These are phyloP conservation scores for Marronus borbonicus DNA, from an alignment of 2,888 invertebrate species.

Conservation along the genomic window DNA sequence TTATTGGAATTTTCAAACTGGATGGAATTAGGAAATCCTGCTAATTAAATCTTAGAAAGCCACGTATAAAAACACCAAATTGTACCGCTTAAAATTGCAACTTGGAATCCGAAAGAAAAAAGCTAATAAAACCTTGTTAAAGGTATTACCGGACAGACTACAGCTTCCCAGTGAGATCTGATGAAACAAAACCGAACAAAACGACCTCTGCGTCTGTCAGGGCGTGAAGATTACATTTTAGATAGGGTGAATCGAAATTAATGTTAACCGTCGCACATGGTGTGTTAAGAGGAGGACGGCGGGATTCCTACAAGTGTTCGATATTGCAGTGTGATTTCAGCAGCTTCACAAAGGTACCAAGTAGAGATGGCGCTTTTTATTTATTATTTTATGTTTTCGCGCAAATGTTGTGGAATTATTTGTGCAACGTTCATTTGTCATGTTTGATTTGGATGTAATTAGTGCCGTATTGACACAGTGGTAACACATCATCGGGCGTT, in stretches of 20 bases:
- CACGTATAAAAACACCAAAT: not conserved
- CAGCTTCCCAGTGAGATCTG: not conserved
- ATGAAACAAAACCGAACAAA: constrained; percentile 28
- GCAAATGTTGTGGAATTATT: too few relatives aligned
- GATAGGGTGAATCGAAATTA: constrained; percentile 30
- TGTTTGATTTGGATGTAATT: too few relatives aligned
- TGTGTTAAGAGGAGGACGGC: constrained; percentile 6
- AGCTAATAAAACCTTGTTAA: constrained; percentile 6
- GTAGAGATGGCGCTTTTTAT: too few relatives aligned
- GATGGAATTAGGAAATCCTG: too few relatives aligned
- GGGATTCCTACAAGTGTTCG: constrained; percentile 15
- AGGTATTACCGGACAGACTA: not conserved
- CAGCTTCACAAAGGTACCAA: too few relatives aligned
- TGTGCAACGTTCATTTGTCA: too few relatives aligned
- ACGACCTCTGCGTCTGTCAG: constrained; percentile 21
- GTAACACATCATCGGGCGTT: too few relatives aligned
- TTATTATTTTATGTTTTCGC: too few relatives aligned
- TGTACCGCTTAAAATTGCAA: not conserved
- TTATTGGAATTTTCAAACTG: too few relatives aligned
- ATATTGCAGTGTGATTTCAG: not conserved
- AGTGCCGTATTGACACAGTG: too few relatives aligned
- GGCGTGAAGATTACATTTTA: constrained; percentile 30
- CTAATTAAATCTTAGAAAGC: too few relatives aligned
- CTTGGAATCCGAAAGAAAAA: not conserved
- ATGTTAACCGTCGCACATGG: constrained; percentile 20